Base-by-base conservation (phyloP, 2,888 invertebrate species). In the Lepidocyrtoides sp. region DNA sequence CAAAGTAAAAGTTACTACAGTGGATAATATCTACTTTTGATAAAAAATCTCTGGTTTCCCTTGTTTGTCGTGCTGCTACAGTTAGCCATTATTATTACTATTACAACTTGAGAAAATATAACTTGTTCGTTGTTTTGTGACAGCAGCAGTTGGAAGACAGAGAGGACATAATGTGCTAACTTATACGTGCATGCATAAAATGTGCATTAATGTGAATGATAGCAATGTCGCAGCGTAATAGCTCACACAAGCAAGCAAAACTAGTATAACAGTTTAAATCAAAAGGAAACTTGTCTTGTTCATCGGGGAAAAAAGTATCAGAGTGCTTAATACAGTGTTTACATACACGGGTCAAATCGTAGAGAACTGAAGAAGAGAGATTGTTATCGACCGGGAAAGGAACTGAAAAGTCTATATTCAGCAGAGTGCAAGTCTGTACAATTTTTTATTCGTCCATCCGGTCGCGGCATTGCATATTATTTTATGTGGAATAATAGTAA, bases 341-440 rank as follows among this genome's bases (percentile, higher is more conserved):
- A n/a, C n/a, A n/a, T n/a, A 41, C 41, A 41, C 41, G 5, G 41
- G 29, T 26, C n/a, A 14, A 54, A 85, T 54, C n/a, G n/a, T n/a
- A n/a, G 12, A 85, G 41, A 41, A 8, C 41, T 41, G n/a, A n/a
- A n/a, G n/a, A 4, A 41, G n/a, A 44, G 20, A 79, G 69, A 81
- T 69, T 88, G 44, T 14, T 81, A 82, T 88, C 82, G 69, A 81
- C 72, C 88, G 82, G 44, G 72, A 26, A 72, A 72, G 20, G 23
- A n/a, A 8, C 20, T 60, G 10, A 26, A 66, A 66, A 29, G 1
- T 29, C 32, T 60, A 8, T 60, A n/a, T n/a, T n/a, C 23, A 10
- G 20, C 8, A 60, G 48, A n/a, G 10, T 48, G 10, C 48, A 48
- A 48, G 48, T n/a, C n/a, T n/a, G 48, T n/a, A n/a, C n/a, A n/a